Percentiles rank a stretch among this genome's conserved stretches.
Evolutionary conservation across 2,888 invertebrate genomes (phyloP).

Genomic region (Eilema caniola): DNA sequence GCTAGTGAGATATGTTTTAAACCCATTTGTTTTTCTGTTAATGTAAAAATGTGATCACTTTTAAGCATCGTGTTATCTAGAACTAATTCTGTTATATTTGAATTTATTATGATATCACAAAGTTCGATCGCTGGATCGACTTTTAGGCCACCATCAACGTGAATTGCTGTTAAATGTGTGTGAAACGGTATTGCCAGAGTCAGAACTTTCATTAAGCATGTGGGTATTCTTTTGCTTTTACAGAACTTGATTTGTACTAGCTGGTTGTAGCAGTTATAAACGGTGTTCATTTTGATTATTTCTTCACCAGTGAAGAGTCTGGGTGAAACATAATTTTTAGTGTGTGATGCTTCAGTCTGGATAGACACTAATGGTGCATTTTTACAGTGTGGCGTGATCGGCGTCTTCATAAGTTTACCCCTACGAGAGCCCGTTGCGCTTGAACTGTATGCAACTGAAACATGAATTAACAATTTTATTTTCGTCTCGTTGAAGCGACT

Average conservation of each 20-base stretch:
- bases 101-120: not conserved
- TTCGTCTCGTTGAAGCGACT: not conserved
- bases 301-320: not conserved
- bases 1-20: conserved; percentile 61
- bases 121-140: not conserved
- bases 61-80: conserved; percentile 18
- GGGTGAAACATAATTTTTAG: not conserved
- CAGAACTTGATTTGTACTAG: conserved; percentile 15
- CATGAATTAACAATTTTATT: not conserved
- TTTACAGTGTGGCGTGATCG: not conserved
- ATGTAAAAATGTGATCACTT: conserved; percentile 56
- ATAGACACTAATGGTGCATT: not conserved
- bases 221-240: conserved; percentile 10
- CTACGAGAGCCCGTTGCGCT: not conserved
- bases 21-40: conserved; percentile 51
- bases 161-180: conserved; percentile 7
- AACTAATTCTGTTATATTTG: conserved; percentile 21
- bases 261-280: conserved; percentile 1
- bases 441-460: conserved; percentile 6
- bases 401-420: not conserved
- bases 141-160: conserved; percentile 12
- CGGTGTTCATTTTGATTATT: not conserved
- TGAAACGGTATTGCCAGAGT: conserved; percentile 12
- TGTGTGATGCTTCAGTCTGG: not conserved
- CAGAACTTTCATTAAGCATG: conserved; percentile 8